A percentile compares a stretch with the other conserved stretches of the same genome.
Evolutionary conservation across 2,113 vertebrate genomes (phyloP).

Genomic region (Caloenas nicobarica): DNA sequence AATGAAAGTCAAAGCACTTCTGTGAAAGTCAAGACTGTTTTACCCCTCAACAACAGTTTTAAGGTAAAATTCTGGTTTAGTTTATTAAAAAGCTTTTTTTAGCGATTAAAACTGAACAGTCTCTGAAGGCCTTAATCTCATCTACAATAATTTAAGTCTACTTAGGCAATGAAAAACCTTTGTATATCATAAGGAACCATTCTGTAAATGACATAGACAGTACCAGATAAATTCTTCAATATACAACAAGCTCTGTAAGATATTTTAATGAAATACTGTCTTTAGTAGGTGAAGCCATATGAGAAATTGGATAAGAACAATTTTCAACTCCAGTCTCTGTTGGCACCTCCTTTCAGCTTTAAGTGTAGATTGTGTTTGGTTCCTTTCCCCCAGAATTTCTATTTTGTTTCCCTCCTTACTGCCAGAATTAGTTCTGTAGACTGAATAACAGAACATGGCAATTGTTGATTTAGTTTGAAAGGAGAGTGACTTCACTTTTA

Average conservation of each 20-base stretch:
- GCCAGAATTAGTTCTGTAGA: background rate
- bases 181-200: background rate
- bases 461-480: slow-evolving; percentile 9
- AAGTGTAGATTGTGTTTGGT: background rate
- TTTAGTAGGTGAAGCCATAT: background rate
- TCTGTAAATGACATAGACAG: background rate
- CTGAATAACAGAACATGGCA: background rate
- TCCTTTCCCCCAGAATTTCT: background rate
- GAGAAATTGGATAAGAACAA: background rate
- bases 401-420: background rate
- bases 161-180: background rate
- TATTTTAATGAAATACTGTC: background rate
- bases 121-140: background rate
- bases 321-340: background rate
- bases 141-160: background rate
- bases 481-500: background rate
- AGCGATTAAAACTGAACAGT: background rate
- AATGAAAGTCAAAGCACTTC: background rate
- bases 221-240: background rate
- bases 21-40: background rate
- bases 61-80: background rate
- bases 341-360: background rate
- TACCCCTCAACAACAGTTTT: background rate
- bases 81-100: background rate
- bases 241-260: background rate